Percentiles rank a stretch among this genome's conserved stretches.
phyloP scores from a whole-genome alignment of 1,140 invertebrate species.

The Panulirus ornatus region DNA sequence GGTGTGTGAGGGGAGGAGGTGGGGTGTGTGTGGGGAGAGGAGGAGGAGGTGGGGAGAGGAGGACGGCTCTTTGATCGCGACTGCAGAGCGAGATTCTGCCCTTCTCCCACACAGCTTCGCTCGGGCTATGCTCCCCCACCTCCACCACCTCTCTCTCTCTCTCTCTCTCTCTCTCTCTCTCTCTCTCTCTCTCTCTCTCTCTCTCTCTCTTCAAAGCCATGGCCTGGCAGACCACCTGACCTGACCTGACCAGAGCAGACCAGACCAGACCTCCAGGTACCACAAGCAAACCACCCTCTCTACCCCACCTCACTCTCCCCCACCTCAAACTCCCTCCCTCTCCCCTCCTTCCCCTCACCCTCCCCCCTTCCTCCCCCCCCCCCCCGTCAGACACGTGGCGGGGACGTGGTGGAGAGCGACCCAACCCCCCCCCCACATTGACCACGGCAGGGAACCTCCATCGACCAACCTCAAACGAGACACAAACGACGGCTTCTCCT shows the following conservation, averaged over 20 bases:
- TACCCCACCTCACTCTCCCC: background rate
- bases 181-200: background rate
- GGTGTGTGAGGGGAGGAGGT: background rate
- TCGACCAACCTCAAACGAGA: too few relatives aligned
- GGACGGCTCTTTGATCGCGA: too few relatives aligned
- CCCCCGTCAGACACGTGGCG: background rate
- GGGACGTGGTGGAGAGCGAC: background rate
- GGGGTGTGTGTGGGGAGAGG: background rate
- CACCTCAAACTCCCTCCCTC: background rate
- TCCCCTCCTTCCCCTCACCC: background rate
- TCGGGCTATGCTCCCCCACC: background rate
- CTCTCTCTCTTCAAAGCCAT: background rate
- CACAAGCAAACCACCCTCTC: too few relatives aligned
- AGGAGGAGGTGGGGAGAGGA: too few relatives aligned
- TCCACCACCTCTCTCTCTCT: background rate
- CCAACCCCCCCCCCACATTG: too few relatives aligned
- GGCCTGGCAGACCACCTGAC: too few relatives aligned
- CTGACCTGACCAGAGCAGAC: too few relatives aligned
- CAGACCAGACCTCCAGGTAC: too few relatives aligned
- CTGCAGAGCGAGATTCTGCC: too few relatives aligned
- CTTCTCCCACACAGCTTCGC: too few relatives aligned
- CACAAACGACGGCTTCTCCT: too few relatives aligned
- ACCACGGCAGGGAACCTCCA: too few relatives aligned
- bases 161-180: constrained; percentile 23
- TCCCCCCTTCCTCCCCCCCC: background rate